phyloP scores from a whole-genome alignment of 2,888 invertebrate genomes.

The Ryuthela nishihirai region DNA sequence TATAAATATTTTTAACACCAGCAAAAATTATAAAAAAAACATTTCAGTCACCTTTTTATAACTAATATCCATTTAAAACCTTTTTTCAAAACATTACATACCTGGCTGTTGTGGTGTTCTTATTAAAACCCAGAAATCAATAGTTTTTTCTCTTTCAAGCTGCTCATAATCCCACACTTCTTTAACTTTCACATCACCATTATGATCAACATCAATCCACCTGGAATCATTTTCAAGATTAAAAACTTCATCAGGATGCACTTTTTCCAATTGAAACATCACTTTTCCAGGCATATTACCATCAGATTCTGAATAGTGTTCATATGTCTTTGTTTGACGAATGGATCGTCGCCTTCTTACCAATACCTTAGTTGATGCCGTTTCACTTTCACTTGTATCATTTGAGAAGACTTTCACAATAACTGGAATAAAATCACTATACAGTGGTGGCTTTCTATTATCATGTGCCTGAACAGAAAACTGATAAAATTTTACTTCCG shows the following conservation, averaged over 20 bases:
- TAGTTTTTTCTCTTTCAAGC: constrained; percentile 86
- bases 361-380: background rate
- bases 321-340: constrained; percentile 86
- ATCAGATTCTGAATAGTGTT: constrained; percentile 78
- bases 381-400: background rate
- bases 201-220: constrained; percentile 87
- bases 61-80: too few relatives aligned
- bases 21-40: too few relatives aligned
- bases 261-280: constrained; percentile 85
- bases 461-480: constrained; percentile 79
- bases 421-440: constrained; percentile 27
- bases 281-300: constrained; percentile 82
- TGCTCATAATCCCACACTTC: constrained; percentile 97
- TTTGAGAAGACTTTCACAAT: constrained; percentile 10
- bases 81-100: constrained; percentile 51
- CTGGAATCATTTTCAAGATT: constrained; percentile 76
- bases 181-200: constrained; percentile 86
- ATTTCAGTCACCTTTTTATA: too few relatives aligned
- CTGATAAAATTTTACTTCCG: constrained; percentile 58
- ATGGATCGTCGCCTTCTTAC: constrained; percentile 48
- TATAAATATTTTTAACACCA: too few relatives aligned
- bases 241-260: constrained; percentile 86
- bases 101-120: constrained; percentile 84
- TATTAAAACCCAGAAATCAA: constrained; percentile 93
- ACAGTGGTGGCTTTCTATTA: constrained; percentile 57